A percentile compares a stretch with the other conserved stretches of the same genome.
Evolutionary conservation across 2,113 vertebrate species (phyloP).

Genomic region (Laticauda laticaudata): DNA sequence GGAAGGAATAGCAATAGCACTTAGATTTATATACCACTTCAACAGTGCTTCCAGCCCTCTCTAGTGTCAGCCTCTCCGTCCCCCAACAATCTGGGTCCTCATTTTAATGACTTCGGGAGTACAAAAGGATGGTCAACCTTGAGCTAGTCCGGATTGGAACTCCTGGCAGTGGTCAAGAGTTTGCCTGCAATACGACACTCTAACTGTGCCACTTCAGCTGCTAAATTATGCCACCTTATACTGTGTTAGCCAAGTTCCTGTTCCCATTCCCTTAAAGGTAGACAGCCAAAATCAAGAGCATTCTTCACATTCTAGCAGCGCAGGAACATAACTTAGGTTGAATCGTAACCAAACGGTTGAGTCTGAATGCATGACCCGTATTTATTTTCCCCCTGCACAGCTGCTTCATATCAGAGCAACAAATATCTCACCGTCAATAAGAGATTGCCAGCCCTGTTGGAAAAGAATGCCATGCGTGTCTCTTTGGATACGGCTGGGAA

Average conservation of each 20-base stretch:
- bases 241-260: neutral
- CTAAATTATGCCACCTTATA: neutral
- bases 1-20: no score
- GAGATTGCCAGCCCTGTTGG: conserved; percentile 87
- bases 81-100: neutral
- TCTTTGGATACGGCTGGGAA: conserved; percentile 91
- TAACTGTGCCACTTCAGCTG: no score
- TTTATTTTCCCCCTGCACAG: conserved; percentile 63
- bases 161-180: no score
- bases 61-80: neutral
- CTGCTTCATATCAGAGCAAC: conserved; percentile 96
- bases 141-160: neutral
- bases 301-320: neutral
- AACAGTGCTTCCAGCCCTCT: neutral
- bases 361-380: neutral
- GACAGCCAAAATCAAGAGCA: neutral
- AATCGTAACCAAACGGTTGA: neutral
- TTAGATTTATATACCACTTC: no score
- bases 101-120: no score
- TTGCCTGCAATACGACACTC: no score
- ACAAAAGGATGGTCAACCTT: no score
- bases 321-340: no score
- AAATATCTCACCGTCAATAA: conserved; percentile 98
- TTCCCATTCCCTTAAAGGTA: neutral
- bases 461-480: conserved; percentile 98